A percentile compares a stretch with the other conserved stretches of the same genome.
Evolutionary conservation across 2,113 vertebrate genomes (phyloP).

Genomic region (Tenebrosternarchus preto): DNA sequence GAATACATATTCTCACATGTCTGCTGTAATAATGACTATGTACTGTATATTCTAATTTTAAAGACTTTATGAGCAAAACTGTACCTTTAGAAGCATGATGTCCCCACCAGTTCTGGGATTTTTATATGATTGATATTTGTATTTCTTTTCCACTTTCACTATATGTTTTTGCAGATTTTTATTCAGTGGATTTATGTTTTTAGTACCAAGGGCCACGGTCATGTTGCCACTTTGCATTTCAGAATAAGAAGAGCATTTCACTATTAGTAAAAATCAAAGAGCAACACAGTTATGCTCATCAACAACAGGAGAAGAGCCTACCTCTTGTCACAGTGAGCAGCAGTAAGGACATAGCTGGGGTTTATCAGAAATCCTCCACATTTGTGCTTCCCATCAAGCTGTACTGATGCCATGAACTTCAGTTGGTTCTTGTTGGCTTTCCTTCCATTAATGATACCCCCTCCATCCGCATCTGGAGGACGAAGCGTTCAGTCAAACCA

Average conservation of each 20-base stretch:
- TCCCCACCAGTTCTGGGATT: not conserved
- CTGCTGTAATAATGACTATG: not conserved
- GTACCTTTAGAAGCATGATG: conserved; percentile 76
- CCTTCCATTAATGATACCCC: conserved; percentile 52
- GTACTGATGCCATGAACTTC: conserved; percentile 57
- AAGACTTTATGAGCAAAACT: not conserved
- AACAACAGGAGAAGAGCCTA: conserved; percentile 13
- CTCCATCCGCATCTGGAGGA: conserved; percentile 38
- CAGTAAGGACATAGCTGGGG: conserved; percentile 51
- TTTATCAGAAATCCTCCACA: conserved; percentile 58
- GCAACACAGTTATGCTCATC: not conserved
- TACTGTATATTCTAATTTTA: not conserved
- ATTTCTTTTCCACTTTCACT: conserved; percentile 41
- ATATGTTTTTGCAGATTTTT: conserved; percentile 35
- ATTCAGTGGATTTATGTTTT: conserved; percentile 57
- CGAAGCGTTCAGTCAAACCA: not conserved
- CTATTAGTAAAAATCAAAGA: not conserved
- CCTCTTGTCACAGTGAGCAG: conserved; percentile 64
- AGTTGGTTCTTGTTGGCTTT: conserved; percentile 35
- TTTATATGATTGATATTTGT: conserved; percentile 42
- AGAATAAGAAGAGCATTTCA: not conserved
- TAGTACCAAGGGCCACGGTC: conserved; percentile 68
- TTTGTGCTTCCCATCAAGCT: not conserved
- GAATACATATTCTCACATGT: not conserved
- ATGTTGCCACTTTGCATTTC: conserved; percentile 5